These are phyloP conservation scores for Pteropus rufus DNA, from an alignment of 2,797 vertebrate genomes.

Conservation along the genomic window DNA sequence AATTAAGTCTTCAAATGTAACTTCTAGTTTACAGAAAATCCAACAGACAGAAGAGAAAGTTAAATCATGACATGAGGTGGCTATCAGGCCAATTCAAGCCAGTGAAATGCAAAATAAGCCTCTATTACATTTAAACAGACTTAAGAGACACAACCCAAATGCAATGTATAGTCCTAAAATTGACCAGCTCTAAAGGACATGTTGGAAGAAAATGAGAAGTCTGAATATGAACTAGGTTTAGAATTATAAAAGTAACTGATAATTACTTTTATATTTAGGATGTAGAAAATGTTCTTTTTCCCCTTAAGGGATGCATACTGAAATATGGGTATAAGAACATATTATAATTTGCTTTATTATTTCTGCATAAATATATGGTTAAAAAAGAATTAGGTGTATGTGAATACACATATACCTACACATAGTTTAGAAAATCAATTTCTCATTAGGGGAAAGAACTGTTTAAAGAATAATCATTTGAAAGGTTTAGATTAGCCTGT, in stretches of 20 bases:
- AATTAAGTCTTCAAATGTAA: neutral
- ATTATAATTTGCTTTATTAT: neutral
- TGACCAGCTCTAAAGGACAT: neutral
- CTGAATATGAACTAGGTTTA: neutral
- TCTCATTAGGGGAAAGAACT: neutral
- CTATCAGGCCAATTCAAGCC: slow-evolving; percentile 4
- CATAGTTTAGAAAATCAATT: neutral
- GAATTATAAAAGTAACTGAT: neutral
- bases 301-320: neutral
- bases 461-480: neutral
- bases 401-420: neutral
- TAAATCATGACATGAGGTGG: neutral
- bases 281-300: neutral
- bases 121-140: neutral
- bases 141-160: neutral
- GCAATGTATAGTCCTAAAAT: neutral
- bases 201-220: neutral
- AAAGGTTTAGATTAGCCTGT: neutral
- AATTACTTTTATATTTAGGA: neutral
- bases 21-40: slow-evolving; percentile 6
- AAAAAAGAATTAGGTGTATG: neutral
- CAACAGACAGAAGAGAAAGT: neutral
- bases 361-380: neutral
- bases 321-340: neutral
- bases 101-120: neutral